Percentiles rank a stretch among this genome's conserved stretches.
phyloP scores from a whole-genome alignment of 2,888 invertebrate species.

The Zeuzera pyrina region DNA sequence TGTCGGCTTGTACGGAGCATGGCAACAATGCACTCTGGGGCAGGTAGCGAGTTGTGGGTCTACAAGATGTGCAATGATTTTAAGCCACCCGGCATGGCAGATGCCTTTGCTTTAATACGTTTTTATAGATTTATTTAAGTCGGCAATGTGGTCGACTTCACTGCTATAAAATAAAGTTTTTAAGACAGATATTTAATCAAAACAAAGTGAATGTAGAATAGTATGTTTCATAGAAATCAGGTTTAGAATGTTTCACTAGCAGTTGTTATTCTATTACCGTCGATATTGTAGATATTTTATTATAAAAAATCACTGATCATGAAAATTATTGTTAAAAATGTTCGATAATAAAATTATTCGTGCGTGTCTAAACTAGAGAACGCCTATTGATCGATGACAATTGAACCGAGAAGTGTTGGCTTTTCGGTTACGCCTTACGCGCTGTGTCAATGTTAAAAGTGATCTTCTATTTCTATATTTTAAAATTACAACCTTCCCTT shows the following conservation, averaged over 20 bases:
- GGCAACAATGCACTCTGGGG: slow-evolving; percentile 41
- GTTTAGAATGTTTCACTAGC: too few species aligned
- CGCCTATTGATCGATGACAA: slow-evolving; percentile 36
- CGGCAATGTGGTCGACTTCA: too few species aligned
- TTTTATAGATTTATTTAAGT: slow-evolving; percentile 10
- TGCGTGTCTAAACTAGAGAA: slow-evolving; percentile 48
- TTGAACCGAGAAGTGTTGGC: slow-evolving; percentile 36
- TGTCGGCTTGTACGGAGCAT: slow-evolving; percentile 23
- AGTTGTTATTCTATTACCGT: too few species aligned
- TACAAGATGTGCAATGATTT: slow-evolving; percentile 46
- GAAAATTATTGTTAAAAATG: slow-evolving; percentile 28
- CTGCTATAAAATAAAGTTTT: too few species aligned
- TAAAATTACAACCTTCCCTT: too few species aligned
- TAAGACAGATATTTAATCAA: too few species aligned
- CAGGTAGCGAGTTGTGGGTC: slow-evolving; percentile 64
- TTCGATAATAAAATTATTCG: slow-evolving; percentile 33
- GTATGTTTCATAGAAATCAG: too few species aligned
- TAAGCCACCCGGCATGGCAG: slow-evolving; percentile 42
- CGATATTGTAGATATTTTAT: background rate
- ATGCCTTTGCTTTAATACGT: slow-evolving; percentile 25
- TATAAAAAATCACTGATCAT: slow-evolving; percentile 8
- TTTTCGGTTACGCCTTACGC: slow-evolving; percentile 26
- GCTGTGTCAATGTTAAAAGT: too few species aligned
- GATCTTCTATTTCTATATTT: too few species aligned
- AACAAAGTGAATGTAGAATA: too few species aligned